Conservation (phyloP, 1,140 invertebrate species). For the Drosophila setifemur region DNA sequence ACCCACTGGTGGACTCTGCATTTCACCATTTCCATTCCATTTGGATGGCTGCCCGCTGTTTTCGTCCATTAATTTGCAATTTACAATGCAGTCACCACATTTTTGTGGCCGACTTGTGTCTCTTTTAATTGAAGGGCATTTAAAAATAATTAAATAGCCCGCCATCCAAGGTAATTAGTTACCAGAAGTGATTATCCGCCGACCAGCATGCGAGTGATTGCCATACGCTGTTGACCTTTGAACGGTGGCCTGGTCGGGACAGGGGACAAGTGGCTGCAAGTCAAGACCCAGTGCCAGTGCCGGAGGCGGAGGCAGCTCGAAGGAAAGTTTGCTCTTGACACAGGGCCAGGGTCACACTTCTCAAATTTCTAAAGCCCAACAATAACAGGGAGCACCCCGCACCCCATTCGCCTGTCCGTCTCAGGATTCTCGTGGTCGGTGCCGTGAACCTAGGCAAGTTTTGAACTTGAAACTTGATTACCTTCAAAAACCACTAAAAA, state of each 20-base stretch:
- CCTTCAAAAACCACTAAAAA: slow-evolving; percentile 70
- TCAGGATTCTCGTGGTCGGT: slow-evolving; percentile 31
- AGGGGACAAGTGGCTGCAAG: slow-evolving; percentile 44
- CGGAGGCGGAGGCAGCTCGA: slow-evolving; percentile 32
- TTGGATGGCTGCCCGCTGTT: background rate
- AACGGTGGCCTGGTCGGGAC: background rate
- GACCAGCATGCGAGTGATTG: slow-evolving; percentile 1
- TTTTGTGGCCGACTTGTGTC: background rate
- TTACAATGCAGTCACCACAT: background rate
- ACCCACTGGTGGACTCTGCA: background rate
- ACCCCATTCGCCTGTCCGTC: too few species aligned
- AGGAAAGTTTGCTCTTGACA: slow-evolving; percentile 59
- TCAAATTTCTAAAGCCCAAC: slow-evolving; percentile 51
- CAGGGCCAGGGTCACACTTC: slow-evolving; percentile 56
- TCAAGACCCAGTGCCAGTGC: slow-evolving; percentile 47
- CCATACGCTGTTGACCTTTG: slow-evolving; percentile 40
- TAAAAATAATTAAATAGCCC: slow-evolving; percentile 31
- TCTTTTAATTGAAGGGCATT: slow-evolving; percentile 16
- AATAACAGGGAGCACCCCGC: slow-evolving; percentile 47
- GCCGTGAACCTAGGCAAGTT: slow-evolving; percentile 69
- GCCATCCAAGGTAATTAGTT: slow-evolving; percentile 7
- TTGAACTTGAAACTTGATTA: slow-evolving; percentile 81
- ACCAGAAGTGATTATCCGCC: background rate
- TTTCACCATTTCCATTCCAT: slow-evolving; percentile 9
- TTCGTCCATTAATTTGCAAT: slow-evolving; percentile 13